These are phyloP conservation scores for Anticlea derivata DNA, from an alignment of 2,888 invertebrate species.

Conservation along the genomic window DNA sequence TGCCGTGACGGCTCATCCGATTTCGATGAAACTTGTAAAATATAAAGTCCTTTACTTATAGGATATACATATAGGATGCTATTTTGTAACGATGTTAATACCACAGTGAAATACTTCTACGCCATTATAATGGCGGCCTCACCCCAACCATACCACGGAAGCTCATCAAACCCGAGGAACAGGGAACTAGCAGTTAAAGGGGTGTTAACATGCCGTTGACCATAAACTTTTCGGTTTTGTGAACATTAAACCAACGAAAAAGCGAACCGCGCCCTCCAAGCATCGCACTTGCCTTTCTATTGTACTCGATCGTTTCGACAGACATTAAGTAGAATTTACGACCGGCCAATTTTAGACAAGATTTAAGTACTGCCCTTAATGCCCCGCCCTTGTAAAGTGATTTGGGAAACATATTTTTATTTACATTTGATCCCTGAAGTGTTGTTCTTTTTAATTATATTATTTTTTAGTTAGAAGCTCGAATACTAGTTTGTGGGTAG, in stretches of 20 bases:
- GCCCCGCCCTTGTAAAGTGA: conserved; percentile 45
- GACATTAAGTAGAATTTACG: conserved; percentile 66
- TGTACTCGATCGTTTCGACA: conserved; percentile 57
- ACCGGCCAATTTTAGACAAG: conserved; percentile 61
- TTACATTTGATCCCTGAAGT: conserved; percentile 23
- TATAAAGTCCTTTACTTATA: too few relatives aligned
- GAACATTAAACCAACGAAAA: conserved; percentile 50
- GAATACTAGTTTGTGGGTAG: too few relatives aligned
- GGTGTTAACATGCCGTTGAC: conserved; percentile 49
- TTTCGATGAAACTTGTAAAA: too few relatives aligned
- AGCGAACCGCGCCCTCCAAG: conserved; percentile 41
- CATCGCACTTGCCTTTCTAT: conserved; percentile 46
- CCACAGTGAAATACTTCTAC: neutral
- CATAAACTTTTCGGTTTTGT: conserved; percentile 53
- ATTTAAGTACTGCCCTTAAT: conserved; percentile 62
- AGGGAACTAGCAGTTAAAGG: conserved; percentile 45
- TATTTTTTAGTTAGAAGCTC: too few relatives aligned
- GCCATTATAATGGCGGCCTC: neutral
- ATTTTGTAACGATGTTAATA: too few relatives aligned
- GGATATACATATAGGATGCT: too few relatives aligned
- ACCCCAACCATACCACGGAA: conserved; percentile 18
- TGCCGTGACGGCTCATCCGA: too few relatives aligned
- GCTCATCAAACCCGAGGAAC: conserved; percentile 37
- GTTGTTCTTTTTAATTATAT: too few relatives aligned
- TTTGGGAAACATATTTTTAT: conserved; percentile 46